These are phyloP conservation scores for Microcebus jonahi DNA, from an alignment of 2,113 vertebrate genomes.

Conservation along the genomic window DNA sequence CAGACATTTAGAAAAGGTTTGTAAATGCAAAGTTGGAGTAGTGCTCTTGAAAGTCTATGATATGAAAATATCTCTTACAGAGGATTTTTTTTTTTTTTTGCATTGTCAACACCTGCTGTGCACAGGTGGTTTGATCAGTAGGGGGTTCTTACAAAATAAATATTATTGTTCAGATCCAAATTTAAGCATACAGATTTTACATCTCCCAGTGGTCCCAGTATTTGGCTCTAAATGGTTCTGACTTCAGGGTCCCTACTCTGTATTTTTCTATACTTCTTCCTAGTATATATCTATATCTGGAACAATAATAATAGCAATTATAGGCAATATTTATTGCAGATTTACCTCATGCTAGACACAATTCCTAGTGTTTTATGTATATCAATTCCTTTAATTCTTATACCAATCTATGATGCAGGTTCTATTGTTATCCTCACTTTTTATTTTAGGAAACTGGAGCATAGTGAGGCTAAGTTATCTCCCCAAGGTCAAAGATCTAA, in stretches of 20 bases:
- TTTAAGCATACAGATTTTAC: constrained; percentile 6
- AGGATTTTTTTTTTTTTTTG: not conserved
- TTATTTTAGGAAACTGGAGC: constrained; percentile 18
- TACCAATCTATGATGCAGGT: not conserved
- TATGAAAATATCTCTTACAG: not conserved
- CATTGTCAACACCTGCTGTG: not conserved
- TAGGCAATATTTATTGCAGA: not conserved
- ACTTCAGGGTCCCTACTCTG: not conserved
- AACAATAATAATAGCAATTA: not conserved
- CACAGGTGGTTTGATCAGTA: not conserved
- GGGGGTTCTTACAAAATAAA: not conserved
- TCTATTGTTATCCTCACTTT: not conserved
- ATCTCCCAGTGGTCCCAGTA: not conserved
- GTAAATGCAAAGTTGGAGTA: not conserved
- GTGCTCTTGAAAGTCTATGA: not conserved
- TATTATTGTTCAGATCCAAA: not conserved
- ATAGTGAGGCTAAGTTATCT: not conserved
- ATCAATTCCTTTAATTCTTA: not conserved
- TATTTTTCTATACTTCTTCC: not conserved
- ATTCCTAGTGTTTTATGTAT: not conserved
- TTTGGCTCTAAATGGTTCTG: not conserved
- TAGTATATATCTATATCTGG: not conserved
- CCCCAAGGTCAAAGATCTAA: constrained; percentile 31
- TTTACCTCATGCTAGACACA: not conserved
- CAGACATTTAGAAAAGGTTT: not conserved